Percentiles rank a stretch among this genome's conserved stretches.
Evolutionary conservation across 2,888 invertebrate genomes (phyloP).

Genomic region (Oscheius sp.): DNA sequence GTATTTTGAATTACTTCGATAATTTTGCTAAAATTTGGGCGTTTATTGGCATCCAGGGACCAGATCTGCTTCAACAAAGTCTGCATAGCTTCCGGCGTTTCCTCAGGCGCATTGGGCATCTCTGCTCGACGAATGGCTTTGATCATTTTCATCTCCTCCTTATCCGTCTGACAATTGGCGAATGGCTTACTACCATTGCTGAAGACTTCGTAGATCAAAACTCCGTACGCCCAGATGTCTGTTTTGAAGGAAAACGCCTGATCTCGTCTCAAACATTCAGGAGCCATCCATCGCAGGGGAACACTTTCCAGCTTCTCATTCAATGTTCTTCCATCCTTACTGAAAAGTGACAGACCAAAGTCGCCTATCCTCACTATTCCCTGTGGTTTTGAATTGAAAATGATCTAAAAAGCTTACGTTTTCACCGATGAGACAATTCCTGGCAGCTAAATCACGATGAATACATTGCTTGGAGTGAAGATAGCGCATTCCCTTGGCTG

Average conservation of each 20-base stretch:
- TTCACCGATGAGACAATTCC: slow-evolving; percentile 79
- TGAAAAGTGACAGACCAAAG: slow-evolving; percentile 45
- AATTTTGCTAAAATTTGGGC: not conserved
- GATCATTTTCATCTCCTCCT: not conserved
- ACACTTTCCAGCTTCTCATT: not conserved
- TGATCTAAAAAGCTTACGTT: slow-evolving; percentile 10
- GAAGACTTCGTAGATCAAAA: slow-evolving; percentile 53
- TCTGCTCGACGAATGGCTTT: not conserved
- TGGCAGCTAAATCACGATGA: slow-evolving; percentile 84
- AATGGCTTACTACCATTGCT: slow-evolving; percentile 30
- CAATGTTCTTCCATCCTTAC: not conserved
- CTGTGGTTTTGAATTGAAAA: slow-evolving; percentile 8
- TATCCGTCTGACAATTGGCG: not conserved
- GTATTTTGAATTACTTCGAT: not conserved
- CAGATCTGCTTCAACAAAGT: slow-evolving; percentile 11
- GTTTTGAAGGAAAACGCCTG: slow-evolving; percentile 49
- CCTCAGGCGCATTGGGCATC: slow-evolving; percentile 2
- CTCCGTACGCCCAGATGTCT: slow-evolving; percentile 62
- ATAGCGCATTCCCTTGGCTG: slow-evolving; percentile 84
- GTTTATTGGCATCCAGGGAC: not conserved
- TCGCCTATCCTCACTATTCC: slow-evolving; percentile 43
- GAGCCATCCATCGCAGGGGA: slow-evolving; percentile 53
- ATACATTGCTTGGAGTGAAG: slow-evolving; percentile 84
- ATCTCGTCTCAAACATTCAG: slow-evolving; percentile 50
- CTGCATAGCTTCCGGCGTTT: not conserved